Evolutionary conservation across 2,888 invertebrate species (phyloP).

Genomic region (Amphipyra berbera): DNA sequence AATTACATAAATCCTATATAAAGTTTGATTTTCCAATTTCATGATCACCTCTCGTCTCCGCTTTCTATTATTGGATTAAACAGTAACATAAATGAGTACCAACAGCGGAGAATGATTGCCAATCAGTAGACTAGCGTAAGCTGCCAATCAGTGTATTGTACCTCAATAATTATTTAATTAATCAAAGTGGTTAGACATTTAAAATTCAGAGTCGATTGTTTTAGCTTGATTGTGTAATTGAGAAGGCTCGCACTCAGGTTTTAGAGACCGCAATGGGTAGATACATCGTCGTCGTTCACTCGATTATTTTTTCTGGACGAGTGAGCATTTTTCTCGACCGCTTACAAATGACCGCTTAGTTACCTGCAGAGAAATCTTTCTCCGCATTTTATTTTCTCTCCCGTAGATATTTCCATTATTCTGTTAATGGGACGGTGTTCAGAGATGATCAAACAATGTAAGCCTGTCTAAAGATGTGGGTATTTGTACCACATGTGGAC

Average conservation of each 20-base stretch:
- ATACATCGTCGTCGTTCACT: slow-evolving; percentile 60
- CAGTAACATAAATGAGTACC: slow-evolving; percentile 30
- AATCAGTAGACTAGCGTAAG: slow-evolving; percentile 39
- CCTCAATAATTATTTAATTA: slow-evolving; percentile 52
- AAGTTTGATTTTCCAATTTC: slow-evolving; percentile 14
- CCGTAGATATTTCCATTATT: slow-evolving; percentile 83
- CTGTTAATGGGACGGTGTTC: slow-evolving; percentile 84
- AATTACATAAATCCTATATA: slow-evolving; percentile 10
- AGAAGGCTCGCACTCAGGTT: slow-evolving; percentile 16
- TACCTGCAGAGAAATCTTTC: slow-evolving; percentile 82
- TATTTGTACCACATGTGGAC: slow-evolving; percentile 62
- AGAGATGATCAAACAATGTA: slow-evolving; percentile 80
- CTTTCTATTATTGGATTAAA: slow-evolving; percentile 43
- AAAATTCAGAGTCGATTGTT: slow-evolving; percentile 32
- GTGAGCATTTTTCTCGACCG: slow-evolving; percentile 84
- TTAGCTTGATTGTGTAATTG: slow-evolving; percentile 42
- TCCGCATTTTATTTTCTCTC: slow-evolving; percentile 81
- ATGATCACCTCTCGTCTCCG: slow-evolving; percentile 25
- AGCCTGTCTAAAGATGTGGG: slow-evolving; percentile 67
- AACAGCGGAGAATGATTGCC: slow-evolving; percentile 43
- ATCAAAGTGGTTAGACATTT: slow-evolving; percentile 47
- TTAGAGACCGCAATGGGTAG: slow-evolving; percentile 46
- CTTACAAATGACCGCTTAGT: slow-evolving; percentile 87
- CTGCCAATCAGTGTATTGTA: slow-evolving; percentile 46
- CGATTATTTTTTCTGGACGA: slow-evolving; percentile 85